phyloP scores from a whole-genome alignment of 2,113 vertebrate genomes.

The Pipa parva region DNA sequence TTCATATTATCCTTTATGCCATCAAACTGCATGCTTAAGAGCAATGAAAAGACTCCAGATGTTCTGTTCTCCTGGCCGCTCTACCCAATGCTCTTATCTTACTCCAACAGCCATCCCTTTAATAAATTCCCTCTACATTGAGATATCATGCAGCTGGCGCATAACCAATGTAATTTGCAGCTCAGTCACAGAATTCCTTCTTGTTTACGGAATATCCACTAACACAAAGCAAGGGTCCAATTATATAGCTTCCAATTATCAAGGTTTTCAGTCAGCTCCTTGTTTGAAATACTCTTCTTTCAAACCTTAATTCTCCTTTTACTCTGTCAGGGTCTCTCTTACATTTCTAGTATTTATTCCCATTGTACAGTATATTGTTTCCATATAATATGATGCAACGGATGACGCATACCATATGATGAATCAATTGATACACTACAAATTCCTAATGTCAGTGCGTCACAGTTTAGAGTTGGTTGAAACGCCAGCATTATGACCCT shows the following conservation, averaged over 20 bases:
- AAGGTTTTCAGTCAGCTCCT: no score
- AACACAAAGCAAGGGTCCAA: no score
- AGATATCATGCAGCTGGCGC: conserved; percentile 1
- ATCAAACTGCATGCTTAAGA: not conserved
- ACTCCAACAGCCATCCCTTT: not conserved
- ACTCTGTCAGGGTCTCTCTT: no score
- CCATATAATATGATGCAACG: not conserved
- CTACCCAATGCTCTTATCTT: not conserved
- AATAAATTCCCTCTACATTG: not conserved
- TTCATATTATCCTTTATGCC: not conserved
- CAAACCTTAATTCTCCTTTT: no score
- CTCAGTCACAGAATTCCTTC: not conserved
- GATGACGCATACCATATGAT: not conserved
- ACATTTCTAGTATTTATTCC: no score
- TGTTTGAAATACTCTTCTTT: no score
- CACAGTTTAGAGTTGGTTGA: not conserved
- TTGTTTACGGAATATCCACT: not conserved
- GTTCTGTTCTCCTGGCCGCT: conserved; percentile 20
- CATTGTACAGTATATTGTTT: no score
- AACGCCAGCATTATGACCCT: no score
- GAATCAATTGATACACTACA: not conserved
- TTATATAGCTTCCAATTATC: no score
- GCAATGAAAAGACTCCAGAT: not conserved
- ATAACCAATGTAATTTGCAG: not conserved
- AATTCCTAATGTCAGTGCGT: not conserved